Base-by-base conservation (phyloP, 2,113 vertebrate genomes). In the Tiliqua scincoides region DNA sequence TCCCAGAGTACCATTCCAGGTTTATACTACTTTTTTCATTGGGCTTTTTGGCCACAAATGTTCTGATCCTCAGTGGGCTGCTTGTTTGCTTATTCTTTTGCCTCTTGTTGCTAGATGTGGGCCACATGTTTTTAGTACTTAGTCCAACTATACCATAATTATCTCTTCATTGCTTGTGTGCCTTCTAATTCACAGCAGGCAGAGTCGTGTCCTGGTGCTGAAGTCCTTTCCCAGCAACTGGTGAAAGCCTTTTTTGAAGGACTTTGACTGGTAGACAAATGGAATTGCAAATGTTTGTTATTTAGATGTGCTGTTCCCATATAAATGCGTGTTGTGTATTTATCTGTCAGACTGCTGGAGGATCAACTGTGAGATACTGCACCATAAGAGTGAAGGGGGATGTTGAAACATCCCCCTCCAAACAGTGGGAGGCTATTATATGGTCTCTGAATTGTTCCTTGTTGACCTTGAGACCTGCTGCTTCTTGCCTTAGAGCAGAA, bases 281-380 rank as follows among this genome's bases (percentile, higher is more conserved):
- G 74, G 67, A 2, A 76, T n/a, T 77, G 89, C 0, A 0, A 75
- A 54, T 59, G 75, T 54, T 65, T 89, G 61, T 79, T 17, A 48
- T 86, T 89, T 89, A 37, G 25, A 0, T 59, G n/a, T 76, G 74
- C 48, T 63, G 0, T 63, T 57, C 61, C 90, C n/a, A 25, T 61
- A 88, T 74, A 71, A 67, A 85, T 82, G 63, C 1, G 0, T 37
- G 37, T 37, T 71, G 15, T 54, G 27, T 83, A 54, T 48, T 48
- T 32, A 3, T 8, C 75, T 85, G 40, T 75, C 80, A 80, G 59
- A 61, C 74, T 83, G 62, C 82, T 79, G 78, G 21, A 89, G 25
- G 57, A 52, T 86, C 63, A 62, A n/a, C 32, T 54, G 65, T 35
- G 57, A 87, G 35, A 70, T 3, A 2, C 10, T 27, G 11, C 12